Base-by-base conservation (phyloP, 2,113 vertebrate species). In the Hypocryptadius cinnamomeus region DNA sequence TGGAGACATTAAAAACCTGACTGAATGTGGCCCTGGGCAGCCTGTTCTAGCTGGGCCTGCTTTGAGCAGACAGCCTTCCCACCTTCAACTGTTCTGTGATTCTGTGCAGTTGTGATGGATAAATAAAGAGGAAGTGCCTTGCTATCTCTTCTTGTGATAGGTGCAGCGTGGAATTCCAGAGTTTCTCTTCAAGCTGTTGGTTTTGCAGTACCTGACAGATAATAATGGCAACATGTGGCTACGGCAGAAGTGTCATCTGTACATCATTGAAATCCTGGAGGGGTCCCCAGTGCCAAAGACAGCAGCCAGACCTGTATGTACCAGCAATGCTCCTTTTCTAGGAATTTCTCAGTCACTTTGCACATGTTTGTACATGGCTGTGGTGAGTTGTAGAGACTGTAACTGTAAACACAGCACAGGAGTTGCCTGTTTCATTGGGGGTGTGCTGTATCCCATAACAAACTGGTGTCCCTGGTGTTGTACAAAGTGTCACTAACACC, bases 121-220 rank as follows among this genome's bases (percentile, higher is more conserved):
- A 50, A 57, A 57, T 60, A 30, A 39, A 65, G 31, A 71, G 37
- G 13, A 79, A 64, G 18, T 35, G 17, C 20, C 19, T 73, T 70
- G 73, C 22, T 87, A 8, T 79, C 71, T 47, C 39, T 21, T 60
- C 60, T 50, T 45, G n/a, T 9, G 45, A 14, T 28, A 99, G 99
- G 99, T 99, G 20, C 98, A 95, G 92, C 98, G 92, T 87, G 99
- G 99, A 59, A 96, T 99, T 80, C 90, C 98, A 47, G 98, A 98
- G 89, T 99, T 99, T 92, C 98, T 99, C 5, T 99, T 99, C 97
- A 99, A 99, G 84, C 96, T 99, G 73, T 80, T 99, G 87, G 94
- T 99, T 83, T 95, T 99, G 42, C 98, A 97, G 68, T 98, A 98
- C 90, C 96, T 99, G 60, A 97, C 98, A 98, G 98, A 99, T 68